Base-by-base conservation (phyloP, 1,140 invertebrate species). In the Eufriesea mexicana region DNA sequence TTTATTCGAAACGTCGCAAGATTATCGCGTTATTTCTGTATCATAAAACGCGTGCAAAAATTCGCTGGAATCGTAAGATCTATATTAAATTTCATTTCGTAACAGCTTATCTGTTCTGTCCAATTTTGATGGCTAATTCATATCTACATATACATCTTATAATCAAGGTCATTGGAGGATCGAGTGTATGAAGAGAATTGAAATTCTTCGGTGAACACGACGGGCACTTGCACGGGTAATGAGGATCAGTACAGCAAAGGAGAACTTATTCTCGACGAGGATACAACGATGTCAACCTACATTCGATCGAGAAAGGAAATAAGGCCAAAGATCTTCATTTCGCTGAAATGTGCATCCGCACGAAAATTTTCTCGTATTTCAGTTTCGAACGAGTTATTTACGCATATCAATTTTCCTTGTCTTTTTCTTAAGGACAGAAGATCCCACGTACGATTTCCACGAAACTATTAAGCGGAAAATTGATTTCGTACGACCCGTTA, bases 311-410 rank as follows among this genome's bases (percentile, higher is more conserved):
- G 16, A 67, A 54, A 77, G 10, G 2, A 77, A 67, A 67, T 45
- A 45, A 77, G 49, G 62, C 25, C 62, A 47, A 20, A 67, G 28
- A 55, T 77, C 75, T 77, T 73, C n/a, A 14, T 64, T 64, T 73
- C 16, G 8, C 7, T 51, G 25, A 76, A 76, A 76, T 20, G 12
- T 35, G 20, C 12, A 47, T 23, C 8, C 0, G 16, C 20, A 49
- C 20, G 28, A 16, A 45, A 55, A 47, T 76, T 49, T 71, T 2
- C 14, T 18, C 8, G 47, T 8, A 51, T 8, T n/a, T 25, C 42
- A 0, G 12, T 23, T 35, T 55, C 5, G 2, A 5, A 23, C n/a
- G 23, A 18, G 0, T 20, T 20, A 55, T 23, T 18, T 55, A n/a
- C 4, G 35, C 35, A 4, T 35, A 35, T 35, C 1, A 35, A 35